A percentile compares a stretch with the other conserved stretches of the same genome.
These are phyloP conservation scores for Aplysina aerophoba DNA, from an alignment of 37 sponge, comb jelly and placozoan species.

Conservation along the genomic window DNA sequence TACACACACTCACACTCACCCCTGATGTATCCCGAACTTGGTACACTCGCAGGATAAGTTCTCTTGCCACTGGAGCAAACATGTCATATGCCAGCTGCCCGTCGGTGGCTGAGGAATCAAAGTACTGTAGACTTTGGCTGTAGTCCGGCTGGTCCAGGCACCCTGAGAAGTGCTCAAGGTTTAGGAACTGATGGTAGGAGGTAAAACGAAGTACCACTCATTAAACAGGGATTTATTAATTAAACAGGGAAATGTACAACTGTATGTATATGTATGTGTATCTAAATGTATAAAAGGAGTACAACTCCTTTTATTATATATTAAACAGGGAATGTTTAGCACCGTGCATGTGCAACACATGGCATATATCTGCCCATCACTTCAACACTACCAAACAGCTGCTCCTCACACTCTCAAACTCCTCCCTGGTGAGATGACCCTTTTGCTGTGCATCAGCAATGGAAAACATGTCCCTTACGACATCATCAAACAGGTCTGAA, in stretches of 20 bases:
- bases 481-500: slow-evolving; percentile 61
- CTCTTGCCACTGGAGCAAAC: slow-evolving; percentile 78
- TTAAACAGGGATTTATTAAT: no score
- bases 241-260: neutral
- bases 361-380: neutral
- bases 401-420: slow-evolving; percentile 42
- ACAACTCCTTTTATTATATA: no score
- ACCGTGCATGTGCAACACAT: no score
- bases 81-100: slow-evolving; percentile 71
- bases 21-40: slow-evolving; percentile 72
- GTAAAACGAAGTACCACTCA: slow-evolving; percentile 8
- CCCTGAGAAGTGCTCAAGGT: slow-evolving; percentile 30
- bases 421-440: slow-evolving; percentile 68
- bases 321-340: no score
- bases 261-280: neutral
- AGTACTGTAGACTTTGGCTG: slow-evolving; percentile 46
- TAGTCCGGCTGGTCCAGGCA: slow-evolving; percentile 45
- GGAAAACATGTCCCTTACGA: slow-evolving; percentile 52
- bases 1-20: slow-evolving; percentile 41
- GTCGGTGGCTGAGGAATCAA: slow-evolving; percentile 38
- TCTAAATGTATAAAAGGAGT: no score
- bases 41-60: slow-evolving; percentile 79
- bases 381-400: neutral
- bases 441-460: slow-evolving; percentile 52
- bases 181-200: slow-evolving; percentile 42